Evolutionary conservation across 2,113 vertebrate genomes (phyloP).

Genomic region (Sebastes schlegelii): DNA sequence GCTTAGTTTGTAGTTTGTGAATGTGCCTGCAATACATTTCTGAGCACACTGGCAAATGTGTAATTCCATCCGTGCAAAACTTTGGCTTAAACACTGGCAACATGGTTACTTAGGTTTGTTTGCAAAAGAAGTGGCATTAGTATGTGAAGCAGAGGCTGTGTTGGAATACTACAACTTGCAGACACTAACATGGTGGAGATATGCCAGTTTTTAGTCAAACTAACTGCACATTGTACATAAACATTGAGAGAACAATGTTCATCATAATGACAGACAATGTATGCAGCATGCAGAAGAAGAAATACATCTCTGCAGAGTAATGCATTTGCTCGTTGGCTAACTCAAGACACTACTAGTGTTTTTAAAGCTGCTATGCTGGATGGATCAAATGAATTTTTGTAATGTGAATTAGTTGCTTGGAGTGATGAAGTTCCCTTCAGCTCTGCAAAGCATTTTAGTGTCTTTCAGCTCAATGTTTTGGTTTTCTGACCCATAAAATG

Average conservation of each 20-base stretch:
- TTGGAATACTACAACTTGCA: not conserved
- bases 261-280: not conserved
- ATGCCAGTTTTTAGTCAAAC: not conserved
- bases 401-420: not conserved
- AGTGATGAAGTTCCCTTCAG: not conserved
- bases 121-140: slow-evolving; percentile 1
- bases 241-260: not conserved
- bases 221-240: not conserved
- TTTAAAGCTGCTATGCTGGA: not conserved
- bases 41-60: not conserved
- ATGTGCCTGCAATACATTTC: not conserved
- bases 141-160: not conserved
- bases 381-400: not conserved
- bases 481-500: not conserved
- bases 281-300: not conserved
- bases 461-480: not conserved
- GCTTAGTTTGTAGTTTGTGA: slow-evolving; percentile 20
- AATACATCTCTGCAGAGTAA: not conserved
- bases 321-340: not conserved
- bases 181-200: not conserved
- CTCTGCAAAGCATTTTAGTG: too few relatives aligned
- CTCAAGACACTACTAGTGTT: not conserved
- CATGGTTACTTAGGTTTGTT: slow-evolving; percentile 39
- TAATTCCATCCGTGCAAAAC: slow-evolving; percentile 15
- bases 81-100: slow-evolving; percentile 16